phyloP scores from a whole-genome alignment of 2,113 vertebrate species.

The Prochilodus magdalenae region DNA sequence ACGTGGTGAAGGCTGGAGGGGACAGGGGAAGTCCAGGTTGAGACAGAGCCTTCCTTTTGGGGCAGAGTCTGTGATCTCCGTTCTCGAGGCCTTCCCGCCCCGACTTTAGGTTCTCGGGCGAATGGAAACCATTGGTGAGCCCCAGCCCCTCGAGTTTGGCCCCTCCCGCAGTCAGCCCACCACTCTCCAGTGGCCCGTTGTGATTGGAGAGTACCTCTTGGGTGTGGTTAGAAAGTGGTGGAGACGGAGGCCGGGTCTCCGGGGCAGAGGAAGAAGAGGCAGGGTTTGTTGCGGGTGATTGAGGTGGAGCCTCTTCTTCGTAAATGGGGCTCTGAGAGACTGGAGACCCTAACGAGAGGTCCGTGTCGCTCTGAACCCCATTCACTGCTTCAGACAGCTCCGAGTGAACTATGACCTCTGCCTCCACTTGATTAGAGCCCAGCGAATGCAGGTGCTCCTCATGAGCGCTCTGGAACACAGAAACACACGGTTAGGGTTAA shows the following conservation, averaged over 20 bases:
- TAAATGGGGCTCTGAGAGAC: slow-evolving; percentile 37
- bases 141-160: slow-evolving; percentile 56
- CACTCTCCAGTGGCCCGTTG: slow-evolving; percentile 60
- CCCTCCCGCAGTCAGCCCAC: slow-evolving; percentile 32
- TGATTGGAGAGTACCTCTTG: slow-evolving; percentile 63
- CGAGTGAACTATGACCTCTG: slow-evolving; percentile 95
- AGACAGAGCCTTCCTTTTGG: slow-evolving; percentile 68
- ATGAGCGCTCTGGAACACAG: slow-evolving; percentile 42
- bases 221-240: slow-evolving; percentile 52
- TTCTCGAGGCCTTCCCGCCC: slow-evolving; percentile 69
- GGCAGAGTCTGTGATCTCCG: slow-evolving; percentile 70
- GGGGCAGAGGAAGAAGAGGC: slow-evolving; percentile 43
- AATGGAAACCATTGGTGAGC: slow-evolving; percentile 85
- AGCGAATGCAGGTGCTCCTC: slow-evolving; percentile 57
- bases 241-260: slow-evolving; percentile 55
- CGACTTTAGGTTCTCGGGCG: slow-evolving; percentile 59
- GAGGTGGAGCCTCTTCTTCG: slow-evolving; percentile 44
- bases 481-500: not conserved
- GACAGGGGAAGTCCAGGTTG: slow-evolving; percentile 52
- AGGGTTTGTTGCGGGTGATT: slow-evolving; percentile 45
- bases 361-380: slow-evolving; percentile 32
- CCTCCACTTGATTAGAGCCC: slow-evolving; percentile 88
- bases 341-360: slow-evolving; percentile 33
- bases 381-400: slow-evolving; percentile 82
- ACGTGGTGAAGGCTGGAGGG: slow-evolving; percentile 71